Percentiles rank a stretch among this genome's conserved stretches.
Conservation (phyloP, 2,888 invertebrate genomes). For the Megastigmus dorsalis region DNA sequence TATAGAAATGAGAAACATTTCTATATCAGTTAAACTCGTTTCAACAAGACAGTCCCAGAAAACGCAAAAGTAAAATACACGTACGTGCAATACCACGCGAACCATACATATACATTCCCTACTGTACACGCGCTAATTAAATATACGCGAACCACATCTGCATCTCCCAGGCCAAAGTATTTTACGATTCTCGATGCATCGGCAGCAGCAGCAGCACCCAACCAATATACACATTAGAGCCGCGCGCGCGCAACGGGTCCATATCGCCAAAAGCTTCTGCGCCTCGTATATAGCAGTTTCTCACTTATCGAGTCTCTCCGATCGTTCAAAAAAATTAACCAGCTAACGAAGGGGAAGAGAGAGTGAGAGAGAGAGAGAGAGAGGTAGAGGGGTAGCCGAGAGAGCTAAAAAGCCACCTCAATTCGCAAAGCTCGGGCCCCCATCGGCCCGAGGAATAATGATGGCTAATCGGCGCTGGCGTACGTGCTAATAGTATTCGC, state of each 20-base stretch:
- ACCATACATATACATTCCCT: too few species aligned
- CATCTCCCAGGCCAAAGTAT: neutral
- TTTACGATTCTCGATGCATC: constrained; percentile 49
- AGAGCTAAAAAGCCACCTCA: neutral
- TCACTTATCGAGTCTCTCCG: constrained; percentile 37
- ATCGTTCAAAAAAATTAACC: constrained; percentile 55
- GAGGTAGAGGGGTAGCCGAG: too few species aligned
- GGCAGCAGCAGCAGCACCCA: constrained; percentile 11
- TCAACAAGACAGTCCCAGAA: too few species aligned
- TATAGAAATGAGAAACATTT: too few species aligned
- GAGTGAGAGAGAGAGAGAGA: neutral
- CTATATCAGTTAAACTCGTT: too few species aligned
- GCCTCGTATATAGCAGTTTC: too few species aligned
- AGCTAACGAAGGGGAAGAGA: constrained; percentile 41
- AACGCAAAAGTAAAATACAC: too few species aligned
- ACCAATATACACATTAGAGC: too few species aligned
- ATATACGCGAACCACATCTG: neutral
- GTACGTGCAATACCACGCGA: too few species aligned
- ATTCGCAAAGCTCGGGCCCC: neutral
- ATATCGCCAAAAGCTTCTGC: constrained; percentile 23
- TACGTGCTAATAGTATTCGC: constrained; percentile 56
- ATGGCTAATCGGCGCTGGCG: constrained; percentile 54
- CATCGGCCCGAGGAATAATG: constrained; percentile 47
- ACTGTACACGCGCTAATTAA: constrained; percentile 27
- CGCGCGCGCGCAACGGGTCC: neutral